Percentiles rank a stretch among this genome's conserved stretches.
Evolutionary conservation across 2,113 vertebrate genomes (phyloP).

Genomic region (Oceanites oceanicus): DNA sequence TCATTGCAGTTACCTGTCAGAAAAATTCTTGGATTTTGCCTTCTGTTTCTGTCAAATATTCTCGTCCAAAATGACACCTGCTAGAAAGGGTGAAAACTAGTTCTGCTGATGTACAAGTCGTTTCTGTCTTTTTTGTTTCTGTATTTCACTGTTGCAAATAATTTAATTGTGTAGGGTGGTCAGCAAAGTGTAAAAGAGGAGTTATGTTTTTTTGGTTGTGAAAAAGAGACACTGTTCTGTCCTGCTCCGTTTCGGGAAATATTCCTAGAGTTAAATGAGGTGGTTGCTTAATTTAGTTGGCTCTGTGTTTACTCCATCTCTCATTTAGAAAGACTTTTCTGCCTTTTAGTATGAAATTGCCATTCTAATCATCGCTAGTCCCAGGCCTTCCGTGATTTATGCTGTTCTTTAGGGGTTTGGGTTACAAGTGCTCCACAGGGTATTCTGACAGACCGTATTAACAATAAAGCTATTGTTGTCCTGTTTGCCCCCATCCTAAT

Average conservation of each 20-base stretch:
- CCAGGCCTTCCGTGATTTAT: neutral
- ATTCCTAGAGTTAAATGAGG: neutral
- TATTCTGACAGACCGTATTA: neutral
- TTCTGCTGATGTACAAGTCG: neutral
- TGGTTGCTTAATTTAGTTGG: neutral
- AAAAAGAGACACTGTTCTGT: neutral
- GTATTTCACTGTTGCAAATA: neutral
- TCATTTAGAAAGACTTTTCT: neutral
- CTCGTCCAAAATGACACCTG: neutral
- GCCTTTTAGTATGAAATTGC: neutral
- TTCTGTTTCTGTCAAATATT: neutral
- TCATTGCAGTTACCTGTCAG: neutral
- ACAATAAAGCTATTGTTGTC: neutral
- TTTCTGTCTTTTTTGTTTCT: neutral
- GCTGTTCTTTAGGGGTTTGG: neutral
- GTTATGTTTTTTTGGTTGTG: neutral
- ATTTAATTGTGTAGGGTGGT: neutral
- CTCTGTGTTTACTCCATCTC: neutral
- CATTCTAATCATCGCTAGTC: neutral
- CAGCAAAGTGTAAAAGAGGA: neutral
- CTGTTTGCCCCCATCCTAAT: neutral
- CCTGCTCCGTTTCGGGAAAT: neutral
- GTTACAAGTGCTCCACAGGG: neutral
- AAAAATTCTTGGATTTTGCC: neutral
- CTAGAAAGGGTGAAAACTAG: neutral